Base-by-base conservation (phyloP, 64 coral and sea anemone species). In the Actinia equina region DNA sequence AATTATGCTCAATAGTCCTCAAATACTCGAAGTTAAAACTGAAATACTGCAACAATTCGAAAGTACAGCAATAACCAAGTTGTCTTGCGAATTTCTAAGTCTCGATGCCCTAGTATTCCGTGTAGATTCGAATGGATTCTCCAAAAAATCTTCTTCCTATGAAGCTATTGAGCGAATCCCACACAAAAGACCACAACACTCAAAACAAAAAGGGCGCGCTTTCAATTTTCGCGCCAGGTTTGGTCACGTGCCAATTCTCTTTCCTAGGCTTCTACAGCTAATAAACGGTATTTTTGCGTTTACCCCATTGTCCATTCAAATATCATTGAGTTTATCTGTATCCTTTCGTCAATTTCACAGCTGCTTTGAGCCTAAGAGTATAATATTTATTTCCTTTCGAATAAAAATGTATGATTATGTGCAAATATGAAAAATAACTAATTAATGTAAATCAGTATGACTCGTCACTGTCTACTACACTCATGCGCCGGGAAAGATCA, bases 211-310 rank as follows among this genome's bases (percentile, higher is more conserved):
- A 92, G 65, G 90, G 84, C 90, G 90, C 76, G 85, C 84, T 87
- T 92, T 92, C 90, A 92, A 92, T 82, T 92, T 92, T 92, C 90
- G 90, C 90, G 90, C 90, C 90, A 87, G 60, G 22, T 20, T 22
- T 37, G 65, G 59, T 87, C 90, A 92, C 90, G 85, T 92, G 90
- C n/a, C 30, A 74, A 74, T n/a, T n/a, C 69, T 74, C 69, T 23
- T 74, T 74, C 69, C 69, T 74, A 74, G 69, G 23, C 69, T 37
- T 26, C 27, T 74, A 30, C 69, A 74, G 69, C 69, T n/a, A 5
- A 37, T 4, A 67, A 74, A 30, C n/a, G 23, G 69, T 14, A 30
- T 14, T 37, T 74, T 74, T 13, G 37, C 26, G 1, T 14, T 41
- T 74, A n/a, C 19, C 25, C n/a, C 9, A 7, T 74, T 13, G 23